Conservation (phyloP, 2,797 vertebrate genomes). For the Sebastiscus albofasciatus region DNA sequence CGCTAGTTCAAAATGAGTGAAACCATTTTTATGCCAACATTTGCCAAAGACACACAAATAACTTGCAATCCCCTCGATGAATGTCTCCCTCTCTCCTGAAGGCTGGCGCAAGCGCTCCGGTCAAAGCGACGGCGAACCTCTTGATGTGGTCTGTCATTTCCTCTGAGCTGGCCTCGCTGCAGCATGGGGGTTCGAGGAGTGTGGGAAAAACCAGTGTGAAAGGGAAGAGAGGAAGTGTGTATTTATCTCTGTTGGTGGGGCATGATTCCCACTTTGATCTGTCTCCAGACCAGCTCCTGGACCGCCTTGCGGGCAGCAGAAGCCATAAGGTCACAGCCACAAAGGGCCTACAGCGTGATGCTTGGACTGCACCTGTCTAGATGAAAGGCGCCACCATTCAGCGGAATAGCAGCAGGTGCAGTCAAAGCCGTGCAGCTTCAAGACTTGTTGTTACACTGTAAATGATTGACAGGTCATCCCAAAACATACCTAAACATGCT, state of each 20-base stretch:
- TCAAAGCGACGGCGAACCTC: conserved; percentile 71
- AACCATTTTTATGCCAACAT: conserved; percentile 38
- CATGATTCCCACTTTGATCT: conserved; percentile 81
- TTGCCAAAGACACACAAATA: conserved; percentile 48
- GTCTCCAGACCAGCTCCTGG: conserved; percentile 57
- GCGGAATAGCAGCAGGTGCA: conserved; percentile 32
- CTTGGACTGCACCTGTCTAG: conserved; percentile 52
- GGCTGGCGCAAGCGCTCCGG: conserved; percentile 51
- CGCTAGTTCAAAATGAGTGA: conserved; percentile 4
- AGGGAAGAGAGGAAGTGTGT: conserved; percentile 82
- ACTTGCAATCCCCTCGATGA: conserved; percentile 28
- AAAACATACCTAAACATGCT: conserved; percentile 3
- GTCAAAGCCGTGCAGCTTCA: background rate
- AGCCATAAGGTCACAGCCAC: conserved; percentile 55
- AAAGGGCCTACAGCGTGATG: conserved; percentile 7
- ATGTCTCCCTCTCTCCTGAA: conserved; percentile 52
- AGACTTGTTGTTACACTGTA: background rate
- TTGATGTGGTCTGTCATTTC: conserved; percentile 85
- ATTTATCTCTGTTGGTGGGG: conserved; percentile 85
- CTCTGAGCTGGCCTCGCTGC: conserved; percentile 69
- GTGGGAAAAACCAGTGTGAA: conserved; percentile 80
- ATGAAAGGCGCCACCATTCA: background rate
- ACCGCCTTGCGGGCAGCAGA: conserved; percentile 46
- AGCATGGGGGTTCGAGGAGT: conserved; percentile 69
- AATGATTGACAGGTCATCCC: conserved; percentile 4